A percentile compares a stretch with the other conserved stretches of the same genome.
phyloP scores from a whole-genome alignment of 53 echinoderm and acorn worm species.

The Paracentrotus lividus region DNA sequence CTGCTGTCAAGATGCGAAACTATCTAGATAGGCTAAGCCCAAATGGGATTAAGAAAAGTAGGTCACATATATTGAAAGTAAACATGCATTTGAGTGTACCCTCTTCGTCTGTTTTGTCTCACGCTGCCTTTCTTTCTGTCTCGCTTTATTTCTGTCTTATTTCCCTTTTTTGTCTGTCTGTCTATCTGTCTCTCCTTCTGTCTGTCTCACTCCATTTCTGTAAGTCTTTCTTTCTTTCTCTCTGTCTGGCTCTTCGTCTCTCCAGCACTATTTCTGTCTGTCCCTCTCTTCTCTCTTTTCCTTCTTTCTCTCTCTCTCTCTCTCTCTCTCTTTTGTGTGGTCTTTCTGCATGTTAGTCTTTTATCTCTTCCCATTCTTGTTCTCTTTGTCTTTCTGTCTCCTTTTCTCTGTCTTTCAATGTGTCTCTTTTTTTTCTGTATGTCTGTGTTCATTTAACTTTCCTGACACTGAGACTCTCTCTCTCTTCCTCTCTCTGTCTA shows the following conservation, averaged over 20 bases:
- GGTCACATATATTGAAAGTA: constrained; percentile 64
- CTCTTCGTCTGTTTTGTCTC: background rate
- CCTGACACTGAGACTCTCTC: too few species aligned
- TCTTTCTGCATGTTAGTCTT: background rate
- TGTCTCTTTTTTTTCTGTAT: background rate
- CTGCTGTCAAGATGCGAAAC: constrained; percentile 43
- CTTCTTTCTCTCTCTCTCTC: background rate
- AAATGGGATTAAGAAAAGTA: constrained; percentile 50
- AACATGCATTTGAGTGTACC: constrained; percentile 1
- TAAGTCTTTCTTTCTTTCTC: background rate
- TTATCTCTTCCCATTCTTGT: background rate
- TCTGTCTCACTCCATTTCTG: too few species aligned
- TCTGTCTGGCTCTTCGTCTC: background rate
- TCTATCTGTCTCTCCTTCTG: background rate
- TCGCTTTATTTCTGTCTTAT: background rate
- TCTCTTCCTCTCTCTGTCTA: background rate
- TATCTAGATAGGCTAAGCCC: constrained; percentile 43
- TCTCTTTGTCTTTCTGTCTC: background rate
- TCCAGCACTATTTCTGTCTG: background rate
- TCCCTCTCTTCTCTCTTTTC: too few species aligned
- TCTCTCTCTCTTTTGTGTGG: background rate
- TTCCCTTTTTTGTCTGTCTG: background rate
- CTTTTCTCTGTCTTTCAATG: background rate
- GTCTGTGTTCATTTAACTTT: too few species aligned
- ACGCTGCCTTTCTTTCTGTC: background rate